Base-by-base conservation (phyloP, 2,888 invertebrate species). In the Thyatira batis region DNA sequence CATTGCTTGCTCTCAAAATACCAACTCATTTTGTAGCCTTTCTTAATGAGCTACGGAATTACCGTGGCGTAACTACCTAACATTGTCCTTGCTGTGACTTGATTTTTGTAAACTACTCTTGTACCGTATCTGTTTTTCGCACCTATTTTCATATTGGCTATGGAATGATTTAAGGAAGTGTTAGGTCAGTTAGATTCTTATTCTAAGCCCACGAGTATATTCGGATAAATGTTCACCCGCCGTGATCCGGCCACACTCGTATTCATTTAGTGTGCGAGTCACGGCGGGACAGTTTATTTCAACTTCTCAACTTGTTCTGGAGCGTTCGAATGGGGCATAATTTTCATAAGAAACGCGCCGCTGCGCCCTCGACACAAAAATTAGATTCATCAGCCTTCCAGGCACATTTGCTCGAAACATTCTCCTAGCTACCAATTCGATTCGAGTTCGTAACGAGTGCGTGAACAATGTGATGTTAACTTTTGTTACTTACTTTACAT, bases 281-380 rank as follows among this genome's bases (percentile, higher is more conserved):
- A 90, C 90, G 90, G 68, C 75, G 78, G 78, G 85, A 86, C 90
- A 88, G 89, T 91, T 90, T 89, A 87, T 89, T 89, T 83, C 83
- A 87, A 89, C 87, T 89, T 88, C 84, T 81, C 83, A 89, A 91
- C 86, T 89, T 84, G 79, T 75, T 76, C 76, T 74, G 71, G 73
- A 74, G 77, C 84, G 84, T 87, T 89, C 86, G 79, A 87, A 89
- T 84, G 85, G 87, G 79, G 88, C 85, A 89, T 89, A 89, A 90
- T 90, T 89, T 90, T 90, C 88, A 87, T 88, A 89, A 86, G 82
- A 78, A 87, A 84, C 84, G 80, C 84, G 80, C 80, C 75, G 73
- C 69, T 82, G 80, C 80, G 75, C 81, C 72, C 69, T n/a, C 78
- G 77, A 78, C 80, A 72, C 84, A 88, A 87, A 86, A 91, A 90